A percentile compares a stretch with the other conserved stretches of the same genome.
Evolutionary conservation across 2,888 invertebrate genomes (phyloP).

Genomic region (Coleophora deauratella): DNA sequence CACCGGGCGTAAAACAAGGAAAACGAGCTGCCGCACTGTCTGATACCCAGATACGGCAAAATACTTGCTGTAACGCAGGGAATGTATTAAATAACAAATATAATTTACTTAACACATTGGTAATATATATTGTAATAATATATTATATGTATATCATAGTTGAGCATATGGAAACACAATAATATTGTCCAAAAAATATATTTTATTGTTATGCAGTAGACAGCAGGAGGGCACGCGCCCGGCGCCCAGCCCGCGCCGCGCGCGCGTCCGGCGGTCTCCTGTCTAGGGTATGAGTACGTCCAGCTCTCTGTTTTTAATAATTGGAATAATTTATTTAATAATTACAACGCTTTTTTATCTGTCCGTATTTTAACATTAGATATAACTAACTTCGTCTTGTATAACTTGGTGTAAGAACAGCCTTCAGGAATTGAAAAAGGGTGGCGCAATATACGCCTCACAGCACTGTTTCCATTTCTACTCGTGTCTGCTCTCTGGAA

Average conservation of each 20-base stretch:
- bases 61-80: too few relatives aligned
- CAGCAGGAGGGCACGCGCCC: constrained; percentile 67
- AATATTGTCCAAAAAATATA: constrained; percentile 73
- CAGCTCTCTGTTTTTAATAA: constrained; percentile 70
- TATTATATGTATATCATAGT: too few relatives aligned
- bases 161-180: constrained; percentile 11
- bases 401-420: constrained; percentile 75
- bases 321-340: constrained; percentile 76
- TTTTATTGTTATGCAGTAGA: constrained; percentile 69
- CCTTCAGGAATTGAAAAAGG: constrained; percentile 73
- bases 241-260: constrained; percentile 66
- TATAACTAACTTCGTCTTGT: constrained; percentile 73
- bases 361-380: constrained; percentile 71
- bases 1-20: too few relatives aligned
- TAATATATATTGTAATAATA: too few relatives aligned
- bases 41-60: too few relatives aligned
- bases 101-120: too few relatives aligned
- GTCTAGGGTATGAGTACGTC: constrained; percentile 62
- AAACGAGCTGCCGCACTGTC: too few relatives aligned
- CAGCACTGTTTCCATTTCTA: constrained; percentile 95
- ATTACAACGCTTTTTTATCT: constrained; percentile 72
- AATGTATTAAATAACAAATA: too few relatives aligned
- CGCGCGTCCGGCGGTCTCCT: constrained; percentile 70
- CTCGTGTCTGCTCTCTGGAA: constrained; percentile 77
- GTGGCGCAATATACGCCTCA: constrained; percentile 77